Evolutionary conservation across 2,797 vertebrate species (phyloP).

Genomic region (Paguma larvata): DNA sequence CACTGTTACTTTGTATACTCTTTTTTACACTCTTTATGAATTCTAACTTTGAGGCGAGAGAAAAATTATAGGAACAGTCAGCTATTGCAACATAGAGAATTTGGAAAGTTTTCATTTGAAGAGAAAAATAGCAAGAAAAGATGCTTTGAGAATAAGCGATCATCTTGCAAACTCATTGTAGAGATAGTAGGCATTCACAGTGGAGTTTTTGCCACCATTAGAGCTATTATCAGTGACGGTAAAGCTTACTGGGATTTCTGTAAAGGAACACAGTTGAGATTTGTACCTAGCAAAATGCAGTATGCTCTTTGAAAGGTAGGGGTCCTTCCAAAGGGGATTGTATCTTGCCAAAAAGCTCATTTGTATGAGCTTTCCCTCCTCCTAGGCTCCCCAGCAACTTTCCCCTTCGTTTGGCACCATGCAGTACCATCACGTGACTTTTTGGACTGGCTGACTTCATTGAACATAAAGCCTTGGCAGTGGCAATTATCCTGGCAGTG

Average conservation of each 20-base stretch:
- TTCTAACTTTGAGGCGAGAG: slow-evolving; percentile 9
- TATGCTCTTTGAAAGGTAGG: slow-evolving; percentile 78
- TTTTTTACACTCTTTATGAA: not conserved
- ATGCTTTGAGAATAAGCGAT: slow-evolving; percentile 2
- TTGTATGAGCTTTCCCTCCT: slow-evolving; percentile 76
- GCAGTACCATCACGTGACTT: slow-evolving; percentile 67
- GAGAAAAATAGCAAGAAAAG: not conserved
- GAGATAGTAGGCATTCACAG: not conserved
- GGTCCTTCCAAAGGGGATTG: slow-evolving; percentile 79
- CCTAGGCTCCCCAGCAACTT: slow-evolving; percentile 70
- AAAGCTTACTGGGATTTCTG: slow-evolving; percentile 65
- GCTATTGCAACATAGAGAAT: not conserved
- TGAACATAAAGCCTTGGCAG: slow-evolving; percentile 83
- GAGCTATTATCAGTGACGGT: slow-evolving; percentile 1
- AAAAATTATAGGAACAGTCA: slow-evolving; percentile 15
- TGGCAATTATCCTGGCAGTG: slow-evolving; percentile 79
- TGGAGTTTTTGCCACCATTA: not conserved
- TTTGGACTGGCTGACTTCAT: slow-evolving; percentile 80
- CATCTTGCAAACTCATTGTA: slow-evolving; percentile 7
- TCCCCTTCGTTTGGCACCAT: slow-evolving; percentile 77
- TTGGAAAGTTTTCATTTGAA: not conserved
- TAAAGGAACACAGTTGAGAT: slow-evolving; percentile 74
- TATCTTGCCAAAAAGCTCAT: slow-evolving; percentile 81
- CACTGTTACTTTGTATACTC: not conserved
- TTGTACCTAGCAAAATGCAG: slow-evolving; percentile 82